Evolutionary conservation across 2,797 vertebrate species (phyloP).

Genomic region (Xenentodon cancila): DNA sequence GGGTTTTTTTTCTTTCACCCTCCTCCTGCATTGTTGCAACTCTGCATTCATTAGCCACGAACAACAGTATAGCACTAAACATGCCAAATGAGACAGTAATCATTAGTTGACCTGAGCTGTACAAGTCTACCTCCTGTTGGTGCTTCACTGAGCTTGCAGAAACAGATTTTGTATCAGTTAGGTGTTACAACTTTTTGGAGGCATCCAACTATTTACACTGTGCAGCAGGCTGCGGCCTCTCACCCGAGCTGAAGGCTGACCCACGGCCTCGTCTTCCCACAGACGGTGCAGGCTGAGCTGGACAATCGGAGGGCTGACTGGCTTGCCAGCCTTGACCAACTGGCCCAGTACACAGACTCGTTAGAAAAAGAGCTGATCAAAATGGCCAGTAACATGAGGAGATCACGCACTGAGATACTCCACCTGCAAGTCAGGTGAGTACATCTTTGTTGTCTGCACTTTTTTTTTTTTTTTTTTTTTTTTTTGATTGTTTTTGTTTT

Average conservation of each 20-base stretch:
- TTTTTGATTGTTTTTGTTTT: no score
- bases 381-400: conserved; percentile 86
- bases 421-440: conserved; percentile 88
- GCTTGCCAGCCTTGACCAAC: conserved; percentile 81
- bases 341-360: conserved; percentile 85
- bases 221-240: background rate
- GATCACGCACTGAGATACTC: conserved; percentile 86
- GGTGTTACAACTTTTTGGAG: conserved; percentile 24
- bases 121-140: background rate
- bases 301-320: conserved; percentile 80
- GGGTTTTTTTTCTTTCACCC: conserved; percentile 20
- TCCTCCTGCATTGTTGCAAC: conserved; percentile 57
- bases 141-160: background rate
- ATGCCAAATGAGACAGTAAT: conserved; percentile 63
- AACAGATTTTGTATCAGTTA: conserved; percentile 25
- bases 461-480: no score
- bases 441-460: background rate
- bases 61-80: conserved; percentile 65
- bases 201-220: background rate
- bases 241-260: conserved; percentile 45
- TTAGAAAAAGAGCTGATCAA: conserved; percentile 87
- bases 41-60: conserved; percentile 77
- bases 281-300: conserved; percentile 75
- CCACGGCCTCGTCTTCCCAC: conserved; percentile 22
- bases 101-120: conserved; percentile 47